Evolutionary conservation across 2,797 vertebrate genomes (phyloP).

Genomic region (Hylomyscus alleni): DNA sequence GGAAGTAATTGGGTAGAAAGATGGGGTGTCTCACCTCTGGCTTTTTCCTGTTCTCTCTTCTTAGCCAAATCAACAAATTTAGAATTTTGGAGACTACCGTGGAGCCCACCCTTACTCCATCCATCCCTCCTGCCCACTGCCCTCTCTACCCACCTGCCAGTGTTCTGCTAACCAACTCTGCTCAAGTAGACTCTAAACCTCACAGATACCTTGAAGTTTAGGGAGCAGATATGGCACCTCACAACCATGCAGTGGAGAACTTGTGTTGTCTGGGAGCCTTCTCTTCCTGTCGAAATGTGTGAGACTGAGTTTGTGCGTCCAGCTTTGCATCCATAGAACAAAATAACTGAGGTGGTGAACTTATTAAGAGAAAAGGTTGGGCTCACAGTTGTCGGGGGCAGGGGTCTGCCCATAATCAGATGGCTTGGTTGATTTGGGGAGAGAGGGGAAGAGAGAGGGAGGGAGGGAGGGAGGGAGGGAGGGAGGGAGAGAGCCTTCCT

Average conservation of each 20-base stretch:
- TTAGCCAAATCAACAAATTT: not conserved
- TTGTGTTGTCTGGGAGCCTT: not conserved
- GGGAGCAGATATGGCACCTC: not conserved
- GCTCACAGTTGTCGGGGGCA: not conserved
- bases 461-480: too few species aligned
- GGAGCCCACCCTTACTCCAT: not conserved
- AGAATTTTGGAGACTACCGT: not conserved
- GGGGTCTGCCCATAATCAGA: not conserved
- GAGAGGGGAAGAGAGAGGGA: too few species aligned
- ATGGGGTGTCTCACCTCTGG: not conserved
- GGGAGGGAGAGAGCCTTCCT: too few species aligned
- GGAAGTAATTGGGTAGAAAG: not conserved
- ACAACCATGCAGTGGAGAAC: not conserved
- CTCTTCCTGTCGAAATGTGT: not conserved
- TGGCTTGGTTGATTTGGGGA: not conserved
- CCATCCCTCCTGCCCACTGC: not conserved
- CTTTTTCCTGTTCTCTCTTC: not conserved
- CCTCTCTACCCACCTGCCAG: not conserved
- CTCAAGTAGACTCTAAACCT: not conserved
- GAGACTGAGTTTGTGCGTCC: not conserved
- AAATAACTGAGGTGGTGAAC: not conserved
- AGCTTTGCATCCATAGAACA: not conserved
- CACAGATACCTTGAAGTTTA: not conserved
- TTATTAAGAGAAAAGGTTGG: not conserved
- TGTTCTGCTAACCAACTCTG: not conserved